Evolutionary conservation across 2,113 vertebrate genomes (phyloP), one percentile per base, ranked within the genome.

Genomic region (Potamarius usumacintae): DNA sequence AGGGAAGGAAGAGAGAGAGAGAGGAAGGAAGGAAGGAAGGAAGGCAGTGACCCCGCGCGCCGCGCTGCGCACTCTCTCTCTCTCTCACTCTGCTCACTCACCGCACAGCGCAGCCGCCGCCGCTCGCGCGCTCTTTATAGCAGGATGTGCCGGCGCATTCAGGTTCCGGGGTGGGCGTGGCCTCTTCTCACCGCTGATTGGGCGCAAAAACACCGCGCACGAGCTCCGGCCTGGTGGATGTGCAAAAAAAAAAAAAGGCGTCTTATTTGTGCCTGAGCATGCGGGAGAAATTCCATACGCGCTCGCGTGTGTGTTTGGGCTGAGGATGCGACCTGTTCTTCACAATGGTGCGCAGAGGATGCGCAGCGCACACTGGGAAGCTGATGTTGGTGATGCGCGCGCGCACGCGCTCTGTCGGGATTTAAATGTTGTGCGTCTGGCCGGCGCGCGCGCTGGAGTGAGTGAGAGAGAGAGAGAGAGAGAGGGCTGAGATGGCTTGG

Each of bases 101-200:
- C 42, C 42, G 42, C 42, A 3, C 42, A 42, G 3, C 42, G 42
- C 2, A 93, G 94, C 94, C 95, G 94, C 95, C 92, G 96, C 93
- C 95, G 94, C 93, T 95, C 94, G 92, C 92, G 96, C 94, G 84
- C 92, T 94, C 96, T 97, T 97, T 98, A 99, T 97, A 97, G 94
- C 92, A 94, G 90, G 85, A 93, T 93, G 92, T 93, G 94, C 94
- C 94, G 93, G 92, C 91, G 92, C 94, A 92, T 93, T 93, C 94
- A 93, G 94, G 93, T 95, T 95, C 94, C 90, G 94, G 94, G 95
- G 95, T 92, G 93, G 95, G 94, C 95, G 90, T 92, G 95, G 95
- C 95, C 95, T 94, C 94, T 94, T 90, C 92, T 90, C 90, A 89
- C 93, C 93, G 88, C 93, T 94, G 94, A 96, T 97, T 97, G 96